Base-by-base conservation (phyloP, 2,888 invertebrate species). In the Clanis bilineata region DNA sequence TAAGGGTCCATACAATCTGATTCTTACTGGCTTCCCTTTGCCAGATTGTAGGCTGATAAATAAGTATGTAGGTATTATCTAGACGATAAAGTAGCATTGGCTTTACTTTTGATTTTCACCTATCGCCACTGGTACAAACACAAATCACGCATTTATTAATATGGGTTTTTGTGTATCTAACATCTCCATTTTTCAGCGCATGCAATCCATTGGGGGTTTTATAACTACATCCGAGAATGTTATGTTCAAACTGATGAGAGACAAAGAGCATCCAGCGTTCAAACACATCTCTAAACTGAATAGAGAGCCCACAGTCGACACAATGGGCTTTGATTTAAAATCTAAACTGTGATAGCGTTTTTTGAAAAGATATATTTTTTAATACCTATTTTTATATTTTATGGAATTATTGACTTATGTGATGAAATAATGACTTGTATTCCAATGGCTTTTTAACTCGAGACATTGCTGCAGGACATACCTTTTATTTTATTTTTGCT, bases 211-310 rank as follows among this genome's bases (percentile, higher is more conserved):
- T 47, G 79, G 78, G 5, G 76, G 77, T 62, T 78, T 78, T 38
- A 63, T 82, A 23, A 93, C 95, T 1, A 96, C 96, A 0, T 93
- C 94, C 58, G 97, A 97, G 75, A 95, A 93, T 64, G 90, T 96
- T 0, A 93, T 97, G 38, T 95, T 96, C 73, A 96, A 96, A 78
- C 83, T 97, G 4, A 70, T 96, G 64, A 90, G 88, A 9, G 95
- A 95, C 74, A 95, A 96, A 56, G 58, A 72, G 0, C 76, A 80
- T 57, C 77, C 81, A 0, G 64, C 68, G 47, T 97, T 97, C 78
- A 94, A 94, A 71, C 86, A 92, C 56, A 86, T 96, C 7, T 93
- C 95, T 39, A 87, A 90, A 61, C 80, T 96, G 9, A 91, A 95
- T 41, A 93, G 70, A 59, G 72, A 78, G 22, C 86, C 88, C 0